Conservation (phyloP, 2,797 vertebrate genomes). For the Merluccius polli region DNA sequence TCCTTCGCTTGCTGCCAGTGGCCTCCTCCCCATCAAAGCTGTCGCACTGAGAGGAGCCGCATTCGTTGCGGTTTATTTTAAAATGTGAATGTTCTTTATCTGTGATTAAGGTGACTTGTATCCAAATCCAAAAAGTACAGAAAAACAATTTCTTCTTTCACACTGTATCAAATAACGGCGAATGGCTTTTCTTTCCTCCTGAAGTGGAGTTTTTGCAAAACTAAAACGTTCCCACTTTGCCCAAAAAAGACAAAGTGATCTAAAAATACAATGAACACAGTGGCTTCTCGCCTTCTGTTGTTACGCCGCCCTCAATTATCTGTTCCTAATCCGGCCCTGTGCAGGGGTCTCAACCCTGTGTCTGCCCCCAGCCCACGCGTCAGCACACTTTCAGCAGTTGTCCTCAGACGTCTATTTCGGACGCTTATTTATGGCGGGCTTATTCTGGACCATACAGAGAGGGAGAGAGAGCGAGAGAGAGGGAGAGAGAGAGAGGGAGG, state of each 20-base stretch:
- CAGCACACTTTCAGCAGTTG: conserved; percentile 86
- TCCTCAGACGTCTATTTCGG: conserved; percentile 85
- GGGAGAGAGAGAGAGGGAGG: too few species aligned
- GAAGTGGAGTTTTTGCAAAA: too few species aligned
- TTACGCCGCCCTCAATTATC: conserved; percentile 85
- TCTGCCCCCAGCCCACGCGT: conserved; percentile 74
- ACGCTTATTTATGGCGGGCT: conserved; percentile 77
- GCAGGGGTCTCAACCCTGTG: conserved; percentile 73
- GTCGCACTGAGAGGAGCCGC: too few species aligned
- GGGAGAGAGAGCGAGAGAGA: conserved; percentile 7
- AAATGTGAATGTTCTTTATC: too few species aligned
- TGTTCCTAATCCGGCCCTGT: conserved; percentile 82
- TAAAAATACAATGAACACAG: conserved; percentile 31
- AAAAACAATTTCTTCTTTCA: too few species aligned
- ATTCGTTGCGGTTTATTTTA: too few species aligned
- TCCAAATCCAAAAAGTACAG: too few species aligned
- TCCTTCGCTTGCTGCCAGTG: background rate
- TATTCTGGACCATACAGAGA: conserved; percentile 67
- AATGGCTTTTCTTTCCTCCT: too few species aligned
- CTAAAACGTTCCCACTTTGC: too few species aligned
- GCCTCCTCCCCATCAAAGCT: background rate
- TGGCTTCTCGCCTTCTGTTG: conserved; percentile 76
- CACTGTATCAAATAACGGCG: too few species aligned
- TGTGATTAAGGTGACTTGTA: too few species aligned
- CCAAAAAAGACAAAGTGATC: conserved; percentile 24